Evolutionary conservation across 2,797 vertebrate genomes (phyloP), one percentile per base, ranked within the genome.

Genomic region (Cichlasoma orientale): DNA sequence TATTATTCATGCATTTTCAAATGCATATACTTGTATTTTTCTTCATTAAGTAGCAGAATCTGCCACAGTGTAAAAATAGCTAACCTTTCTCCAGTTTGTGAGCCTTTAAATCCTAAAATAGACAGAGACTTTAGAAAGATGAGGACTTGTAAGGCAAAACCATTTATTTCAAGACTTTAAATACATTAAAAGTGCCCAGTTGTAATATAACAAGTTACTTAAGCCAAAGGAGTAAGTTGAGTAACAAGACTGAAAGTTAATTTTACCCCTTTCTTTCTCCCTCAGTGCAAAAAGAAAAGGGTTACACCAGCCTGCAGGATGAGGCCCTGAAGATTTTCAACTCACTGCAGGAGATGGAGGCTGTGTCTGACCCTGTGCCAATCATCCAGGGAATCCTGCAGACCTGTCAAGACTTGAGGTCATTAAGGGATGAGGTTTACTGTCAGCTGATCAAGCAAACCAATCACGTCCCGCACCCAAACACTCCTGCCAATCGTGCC

Each of bases 361-460:
- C 95, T 0, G 96, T 97, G 75, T 96, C 97, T 1, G 97, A 98
- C 87, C 97, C 97, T 0, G 95, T 97, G 79, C 97, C 97, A 53
- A 97, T 97, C 83, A 96, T 98, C 92, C 97, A 98, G 89, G 97
- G 97, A 87, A 97, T 97, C 91, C 94, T 98, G 68, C 97, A 98
- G 94, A 98, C 97, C 66, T 98, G 97, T 92, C 97, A 98, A 25
- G 97, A 98, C 91, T 91, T 98, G 86, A 95, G 93, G 84, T 80
- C 96, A 0, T 93, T 98, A 53, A 92, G 97, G 66, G 97, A 98
- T 27, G 97, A 98, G 88, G 96, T 98, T 38, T 98, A 97, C 88
- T 98, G 97, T 84, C 97, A 98, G 94, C 95, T 98, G 87, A 97
- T 98, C 94, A 98, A 98, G 86, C 97, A 98, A 90, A 98, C 96